Conservation (phyloP, 2,113 vertebrate genomes). For the Neolamprologus longior region DNA sequence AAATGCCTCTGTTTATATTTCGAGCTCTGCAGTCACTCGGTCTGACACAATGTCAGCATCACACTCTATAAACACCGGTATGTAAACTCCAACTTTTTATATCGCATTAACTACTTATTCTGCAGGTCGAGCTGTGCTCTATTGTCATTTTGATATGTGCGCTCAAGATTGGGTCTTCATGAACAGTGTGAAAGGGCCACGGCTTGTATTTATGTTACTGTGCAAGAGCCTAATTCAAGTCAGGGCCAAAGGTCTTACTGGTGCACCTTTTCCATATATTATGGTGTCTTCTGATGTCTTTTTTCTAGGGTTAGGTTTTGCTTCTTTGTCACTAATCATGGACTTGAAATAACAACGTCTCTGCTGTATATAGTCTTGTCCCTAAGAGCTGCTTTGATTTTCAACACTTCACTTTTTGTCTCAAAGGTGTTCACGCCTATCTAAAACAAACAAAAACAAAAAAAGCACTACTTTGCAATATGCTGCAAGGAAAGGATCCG, state of each 20-base stretch:
- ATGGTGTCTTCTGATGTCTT: conserved; percentile 11
- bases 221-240: neutral
- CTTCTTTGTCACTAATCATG: neutral
- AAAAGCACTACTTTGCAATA: neutral
- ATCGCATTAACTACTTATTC: neutral
- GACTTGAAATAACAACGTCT: conserved; percentile 5
- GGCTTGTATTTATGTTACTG: neutral
- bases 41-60: neutral
- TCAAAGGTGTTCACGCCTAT: neutral
- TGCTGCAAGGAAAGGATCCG: neutral
- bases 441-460: neutral
- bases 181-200: neutral
- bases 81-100: neutral
- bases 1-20: neutral
- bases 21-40: neutral
- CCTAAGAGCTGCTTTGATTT: neutral
- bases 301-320: neutral
- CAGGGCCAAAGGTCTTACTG: conserved; percentile 20
- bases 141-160: neutral
- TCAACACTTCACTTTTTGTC: neutral
- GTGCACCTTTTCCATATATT: conserved; percentile 20
- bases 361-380: conserved; percentile 27
- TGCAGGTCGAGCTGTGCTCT: neutral
- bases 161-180: neutral
- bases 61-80: neutral